phyloP scores from a whole-genome alignment of 2,113 vertebrate species.

The Grallaria varia region DNA sequence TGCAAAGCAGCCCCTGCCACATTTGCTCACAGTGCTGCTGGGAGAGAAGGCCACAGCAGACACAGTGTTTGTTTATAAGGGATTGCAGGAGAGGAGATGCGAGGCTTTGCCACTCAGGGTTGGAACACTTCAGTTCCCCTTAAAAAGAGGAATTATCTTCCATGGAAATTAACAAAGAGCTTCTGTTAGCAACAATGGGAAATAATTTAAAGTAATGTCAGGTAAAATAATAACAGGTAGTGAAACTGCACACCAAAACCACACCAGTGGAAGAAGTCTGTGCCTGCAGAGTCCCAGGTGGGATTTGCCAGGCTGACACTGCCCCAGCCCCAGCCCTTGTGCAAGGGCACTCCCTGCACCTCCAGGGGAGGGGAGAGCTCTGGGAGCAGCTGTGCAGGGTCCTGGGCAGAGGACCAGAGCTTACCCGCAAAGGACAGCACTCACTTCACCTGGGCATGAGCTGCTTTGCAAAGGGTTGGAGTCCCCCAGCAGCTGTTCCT shows the following conservation, averaged over 20 bases:
- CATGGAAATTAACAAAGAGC: not conserved
- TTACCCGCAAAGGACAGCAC: not conserved
- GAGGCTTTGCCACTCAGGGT: not conserved
- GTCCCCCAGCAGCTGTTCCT: not conserved
- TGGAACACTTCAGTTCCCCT: not conserved
- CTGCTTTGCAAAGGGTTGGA: not conserved
- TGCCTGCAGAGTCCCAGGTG: not conserved
- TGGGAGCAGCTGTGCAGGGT: accelerated
- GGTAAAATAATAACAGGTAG: not conserved
- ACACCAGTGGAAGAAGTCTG: not conserved
- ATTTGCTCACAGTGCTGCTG: not conserved
- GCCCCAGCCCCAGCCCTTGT: not conserved
- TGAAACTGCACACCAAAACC: not conserved
- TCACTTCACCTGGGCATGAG: not conserved
- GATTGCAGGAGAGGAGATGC: not conserved
- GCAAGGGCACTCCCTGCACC: no score
- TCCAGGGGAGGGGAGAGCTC: not conserved
- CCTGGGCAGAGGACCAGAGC: not conserved
- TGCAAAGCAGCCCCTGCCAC: not conserved
- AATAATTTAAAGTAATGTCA: not conserved
- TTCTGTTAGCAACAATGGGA: not conserved
- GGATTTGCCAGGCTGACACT: not conserved
- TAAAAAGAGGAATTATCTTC: not conserved
- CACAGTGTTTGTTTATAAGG: not conserved
- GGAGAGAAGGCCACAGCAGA: not conserved